These are phyloP conservation scores for Xenopus petersii DNA, from an alignment of 2,797 vertebrate genomes.

Conservation along the genomic window DNA sequence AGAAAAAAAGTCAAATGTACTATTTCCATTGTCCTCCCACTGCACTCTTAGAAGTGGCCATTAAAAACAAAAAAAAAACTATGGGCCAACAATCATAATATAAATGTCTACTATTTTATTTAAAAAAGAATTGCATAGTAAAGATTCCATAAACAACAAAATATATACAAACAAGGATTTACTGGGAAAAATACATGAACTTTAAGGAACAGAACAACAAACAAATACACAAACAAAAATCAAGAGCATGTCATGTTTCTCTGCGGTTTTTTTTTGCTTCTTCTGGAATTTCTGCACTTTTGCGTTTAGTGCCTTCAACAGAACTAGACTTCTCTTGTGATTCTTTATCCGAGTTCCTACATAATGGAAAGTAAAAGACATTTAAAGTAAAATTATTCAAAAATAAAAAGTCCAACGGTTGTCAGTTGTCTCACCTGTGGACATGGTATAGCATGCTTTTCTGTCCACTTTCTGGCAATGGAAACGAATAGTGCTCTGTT, in stretches of 20 bases:
- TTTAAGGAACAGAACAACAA: neutral
- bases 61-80: too few species aligned
- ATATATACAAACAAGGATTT: neutral
- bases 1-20: too few species aligned
- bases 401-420: neutral
- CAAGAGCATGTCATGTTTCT: neutral
- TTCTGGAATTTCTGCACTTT: neutral
- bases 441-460: conserved; percentile 76
- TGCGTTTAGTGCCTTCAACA: neutral
- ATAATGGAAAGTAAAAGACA: neutral
- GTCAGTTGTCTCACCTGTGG: conserved; percentile 63
- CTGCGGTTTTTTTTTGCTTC: neutral
- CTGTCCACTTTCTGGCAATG: conserved; percentile 83
- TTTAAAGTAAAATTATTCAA: neutral
- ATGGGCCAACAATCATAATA: too few species aligned
- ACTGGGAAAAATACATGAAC: neutral
- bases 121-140: too few species aligned
- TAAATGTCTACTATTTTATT: too few species aligned
- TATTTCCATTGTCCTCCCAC: too few species aligned
- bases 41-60: too few species aligned
- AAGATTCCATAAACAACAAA: too few species aligned
- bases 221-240: neutral
- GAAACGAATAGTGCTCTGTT: conserved; percentile 78
- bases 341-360: neutral
- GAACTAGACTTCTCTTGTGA: neutral